Evolutionary conservation across 2,888 invertebrate genomes (phyloP).

Genomic region (Rhamnusium bicolor): DNA sequence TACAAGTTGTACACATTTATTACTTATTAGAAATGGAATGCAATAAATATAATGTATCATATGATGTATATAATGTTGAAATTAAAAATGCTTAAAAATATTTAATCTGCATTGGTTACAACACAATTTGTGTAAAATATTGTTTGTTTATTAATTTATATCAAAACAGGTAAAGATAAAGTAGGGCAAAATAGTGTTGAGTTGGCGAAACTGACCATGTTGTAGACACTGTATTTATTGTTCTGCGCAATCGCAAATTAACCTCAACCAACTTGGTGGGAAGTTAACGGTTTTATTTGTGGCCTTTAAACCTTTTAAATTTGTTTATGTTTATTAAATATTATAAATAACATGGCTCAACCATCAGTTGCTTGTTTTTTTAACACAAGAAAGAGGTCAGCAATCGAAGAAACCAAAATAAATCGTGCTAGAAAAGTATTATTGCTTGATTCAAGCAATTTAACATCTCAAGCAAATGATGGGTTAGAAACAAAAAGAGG

Average conservation of each 20-base stretch:
- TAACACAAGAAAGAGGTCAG: slow-evolving; percentile 83
- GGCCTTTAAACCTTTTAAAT: slow-evolving; percentile 60
- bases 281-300: slow-evolving; percentile 56
- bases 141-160: background rate
- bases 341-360: slow-evolving; percentile 78
- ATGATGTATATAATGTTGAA: no score
- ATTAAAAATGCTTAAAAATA: no score
- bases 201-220: slow-evolving; percentile 8
- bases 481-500: slow-evolving; percentile 44
- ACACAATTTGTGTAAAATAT: background rate
- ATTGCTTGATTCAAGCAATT: slow-evolving; percentile 62
- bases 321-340: slow-evolving; percentile 53
- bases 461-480: slow-evolving; percentile 39
- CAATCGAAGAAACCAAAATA: slow-evolving; percentile 77
- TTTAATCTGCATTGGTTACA: background rate
- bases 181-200: slow-evolving; percentile 20
- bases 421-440: slow-evolving; percentile 73
- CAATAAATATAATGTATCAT: no score
- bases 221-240: background rate
- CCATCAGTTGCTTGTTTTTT: slow-evolving; percentile 84
- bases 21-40: no score
- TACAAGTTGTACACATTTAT: no score
- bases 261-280: slow-evolving; percentile 56
- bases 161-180: slow-evolving; percentile 2
- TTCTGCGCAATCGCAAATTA: slow-evolving; percentile 17